These are phyloP conservation scores for Anagyrus pseudococci DNA, from an alignment of 2,888 invertebrate species.

Conservation along the genomic window DNA sequence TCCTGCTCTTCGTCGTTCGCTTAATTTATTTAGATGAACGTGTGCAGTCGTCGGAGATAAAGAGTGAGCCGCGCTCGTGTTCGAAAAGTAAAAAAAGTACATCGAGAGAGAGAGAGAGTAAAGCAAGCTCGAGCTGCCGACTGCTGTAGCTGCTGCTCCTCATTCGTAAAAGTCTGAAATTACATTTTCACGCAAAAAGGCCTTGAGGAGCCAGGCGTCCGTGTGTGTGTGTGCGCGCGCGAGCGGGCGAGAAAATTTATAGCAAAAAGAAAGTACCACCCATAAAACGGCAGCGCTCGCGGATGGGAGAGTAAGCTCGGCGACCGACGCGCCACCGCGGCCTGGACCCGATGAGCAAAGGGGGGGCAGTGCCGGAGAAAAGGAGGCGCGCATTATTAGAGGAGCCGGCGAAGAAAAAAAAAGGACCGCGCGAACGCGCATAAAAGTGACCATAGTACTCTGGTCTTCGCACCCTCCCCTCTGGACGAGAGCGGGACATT, in stretches of 20 bases:
- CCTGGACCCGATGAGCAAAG: not conserved
- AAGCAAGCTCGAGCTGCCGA: too few species aligned
- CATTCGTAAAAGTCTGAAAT: constrained; percentile 23
- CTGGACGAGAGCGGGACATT: not conserved
- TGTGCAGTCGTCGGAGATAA: too few species aligned
- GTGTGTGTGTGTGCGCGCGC: not conserved
- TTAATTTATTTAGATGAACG: constrained; percentile 21
- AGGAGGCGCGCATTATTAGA: constrained; percentile 23
- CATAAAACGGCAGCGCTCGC: constrained; percentile 18
- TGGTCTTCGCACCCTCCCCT: too few species aligned
- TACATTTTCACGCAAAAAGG: constrained; percentile 23
- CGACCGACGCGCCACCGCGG: not conserved
- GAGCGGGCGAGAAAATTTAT: constrained; percentile 20
- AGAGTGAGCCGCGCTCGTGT: too few species aligned
- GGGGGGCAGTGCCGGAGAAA: constrained; percentile 5
- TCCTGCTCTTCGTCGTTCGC: not conserved
- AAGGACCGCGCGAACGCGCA: constrained; percentile 3
- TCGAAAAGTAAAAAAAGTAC: too few species aligned
- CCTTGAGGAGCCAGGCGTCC: not conserved
- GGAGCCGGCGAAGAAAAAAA: constrained; percentile 15
- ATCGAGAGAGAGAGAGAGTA: too few species aligned
- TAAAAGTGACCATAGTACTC: not conserved
- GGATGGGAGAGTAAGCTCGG: too few species aligned
- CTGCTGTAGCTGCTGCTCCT: not conserved
- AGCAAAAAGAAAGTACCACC: constrained; percentile 31